phyloP scores from a whole-genome alignment of 2,888 invertebrate genomes.

The Netelia fuscicornis region DNA sequence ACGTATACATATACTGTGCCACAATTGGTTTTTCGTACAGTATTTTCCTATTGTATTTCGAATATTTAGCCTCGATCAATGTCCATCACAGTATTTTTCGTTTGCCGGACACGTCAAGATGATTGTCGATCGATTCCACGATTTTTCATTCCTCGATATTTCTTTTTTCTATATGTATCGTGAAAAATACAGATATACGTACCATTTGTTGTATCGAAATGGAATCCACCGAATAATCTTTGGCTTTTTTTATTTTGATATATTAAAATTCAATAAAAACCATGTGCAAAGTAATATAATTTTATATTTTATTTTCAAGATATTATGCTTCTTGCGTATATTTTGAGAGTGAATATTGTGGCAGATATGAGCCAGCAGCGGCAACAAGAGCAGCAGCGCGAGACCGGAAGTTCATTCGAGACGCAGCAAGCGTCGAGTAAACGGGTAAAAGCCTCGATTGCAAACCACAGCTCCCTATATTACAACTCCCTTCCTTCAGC shows the following conservation, averaged over 20 bases:
- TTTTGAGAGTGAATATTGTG: neutral
- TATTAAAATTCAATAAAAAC: neutral
- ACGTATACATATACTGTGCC: constrained; percentile 56
- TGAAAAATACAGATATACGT: constrained; percentile 20
- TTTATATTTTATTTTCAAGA: neutral
- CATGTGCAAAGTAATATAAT: neutral
- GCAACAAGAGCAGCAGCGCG: constrained; percentile 20
- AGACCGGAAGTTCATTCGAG: constrained; percentile 58
- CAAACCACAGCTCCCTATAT: constrained; percentile 29
- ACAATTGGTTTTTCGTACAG: constrained; percentile 51
- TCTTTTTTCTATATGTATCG: neutral
- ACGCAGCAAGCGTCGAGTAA: constrained; percentile 64
- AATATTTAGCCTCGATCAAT: constrained; percentile 12
- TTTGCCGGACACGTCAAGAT: constrained; percentile 45
- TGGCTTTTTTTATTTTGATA: constrained; percentile 15
- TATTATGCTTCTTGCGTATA: neutral
- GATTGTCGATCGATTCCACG: constrained; percentile 3
- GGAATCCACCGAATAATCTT: neutral
- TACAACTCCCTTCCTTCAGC: constrained; percentile 46
- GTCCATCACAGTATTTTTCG: constrained; percentile 43
- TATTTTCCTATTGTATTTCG: constrained; percentile 40
- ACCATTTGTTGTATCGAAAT: constrained; percentile 15
- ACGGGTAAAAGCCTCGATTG: constrained; percentile 31
- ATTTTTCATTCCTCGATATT: neutral
- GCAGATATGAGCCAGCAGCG: constrained; percentile 3